Evolutionary conservation across 2,888 invertebrate genomes (phyloP).

Genomic region (Rotaria macrura): DNA sequence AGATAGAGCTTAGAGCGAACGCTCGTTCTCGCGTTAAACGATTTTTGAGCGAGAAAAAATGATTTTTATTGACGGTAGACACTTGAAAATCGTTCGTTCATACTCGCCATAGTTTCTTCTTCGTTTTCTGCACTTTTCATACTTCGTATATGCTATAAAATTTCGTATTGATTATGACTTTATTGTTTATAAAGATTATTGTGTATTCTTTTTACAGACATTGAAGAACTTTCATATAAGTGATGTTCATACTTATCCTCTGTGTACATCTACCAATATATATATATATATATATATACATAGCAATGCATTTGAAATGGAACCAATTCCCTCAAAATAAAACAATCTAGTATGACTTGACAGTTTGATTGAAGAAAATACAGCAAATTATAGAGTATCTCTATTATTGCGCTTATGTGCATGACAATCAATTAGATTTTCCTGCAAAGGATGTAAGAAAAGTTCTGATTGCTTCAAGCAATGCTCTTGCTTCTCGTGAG

Average conservation of each 20-base stretch:
- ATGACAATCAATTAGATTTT: background rate
- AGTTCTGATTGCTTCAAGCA: too few species aligned
- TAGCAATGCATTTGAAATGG: background rate
- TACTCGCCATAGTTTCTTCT: background rate
- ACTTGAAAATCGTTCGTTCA: background rate
- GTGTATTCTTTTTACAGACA: background rate
- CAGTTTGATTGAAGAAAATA: background rate
- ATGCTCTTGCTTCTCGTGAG: too few species aligned
- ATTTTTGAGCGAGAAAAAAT: background rate
- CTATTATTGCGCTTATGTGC: background rate
- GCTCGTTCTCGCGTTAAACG: background rate
- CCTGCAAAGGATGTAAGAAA: background rate
- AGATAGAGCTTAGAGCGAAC: background rate
- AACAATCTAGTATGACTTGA: background rate
- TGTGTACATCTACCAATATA: background rate
- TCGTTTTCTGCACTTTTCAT: background rate
- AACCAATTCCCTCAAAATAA: background rate
- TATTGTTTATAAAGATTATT: background rate
- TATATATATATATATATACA: too few species aligned
- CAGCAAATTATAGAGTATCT: background rate
- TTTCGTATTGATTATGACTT: background rate
- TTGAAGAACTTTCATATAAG: background rate
- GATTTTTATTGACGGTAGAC: background rate
- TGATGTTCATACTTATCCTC: background rate
- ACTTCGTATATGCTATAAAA: background rate